Evolutionary conservation across 2,113 vertebrate genomes (phyloP), one percentile per base, ranked within the genome.

Genomic region (Carollia perspicillata): DNA sequence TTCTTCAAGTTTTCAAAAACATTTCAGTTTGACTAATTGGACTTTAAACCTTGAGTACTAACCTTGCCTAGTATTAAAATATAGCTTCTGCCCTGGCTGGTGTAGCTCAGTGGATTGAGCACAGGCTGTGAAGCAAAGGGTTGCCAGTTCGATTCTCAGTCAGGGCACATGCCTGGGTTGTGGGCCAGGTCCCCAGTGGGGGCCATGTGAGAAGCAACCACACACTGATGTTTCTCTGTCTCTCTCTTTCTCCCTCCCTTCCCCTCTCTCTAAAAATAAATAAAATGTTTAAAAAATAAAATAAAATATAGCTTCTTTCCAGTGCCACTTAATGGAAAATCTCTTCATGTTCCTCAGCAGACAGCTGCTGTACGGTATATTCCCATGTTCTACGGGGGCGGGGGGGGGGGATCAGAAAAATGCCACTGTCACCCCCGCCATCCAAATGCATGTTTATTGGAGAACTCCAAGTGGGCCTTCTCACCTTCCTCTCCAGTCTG

Each of bases 41-140:
- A 80, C 77, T 94, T 88, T 68, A 90, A 95, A 65, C 78, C 65
- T 87, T 94, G 37, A 84, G 68, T 65, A 26, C n/a, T 89, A 78
- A 23, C 68, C 53, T 83, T 94, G 22, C 60, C 28, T 81, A 33
- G 22, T 86, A 94, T 93, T 90, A 71, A 93, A 94, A 83, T 47
- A 42, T 51, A 17, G 8, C 78, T 95, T 96, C 20, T 96, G 42
- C 42, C 42, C 42, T 42, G 42, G 42, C 42, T 42, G 5, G 4
- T 42, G 42, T 42, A 42, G 42, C 42, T 42, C 42, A 42, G 42
- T 42, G 42, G 42, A 42, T 42, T 42, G 42, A 42, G 42, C 42
- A 42, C 42, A 42, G 42, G 42, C 42, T 42, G 8, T 5, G 42
- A 42, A 42, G 5, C 42, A 42, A 42, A 42, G 42, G 42, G 42